Percentiles rank a stretch among this genome's conserved stretches.
Conservation (phyloP, 2,888 invertebrate genomes). For the Oxyteleia sp. region DNA sequence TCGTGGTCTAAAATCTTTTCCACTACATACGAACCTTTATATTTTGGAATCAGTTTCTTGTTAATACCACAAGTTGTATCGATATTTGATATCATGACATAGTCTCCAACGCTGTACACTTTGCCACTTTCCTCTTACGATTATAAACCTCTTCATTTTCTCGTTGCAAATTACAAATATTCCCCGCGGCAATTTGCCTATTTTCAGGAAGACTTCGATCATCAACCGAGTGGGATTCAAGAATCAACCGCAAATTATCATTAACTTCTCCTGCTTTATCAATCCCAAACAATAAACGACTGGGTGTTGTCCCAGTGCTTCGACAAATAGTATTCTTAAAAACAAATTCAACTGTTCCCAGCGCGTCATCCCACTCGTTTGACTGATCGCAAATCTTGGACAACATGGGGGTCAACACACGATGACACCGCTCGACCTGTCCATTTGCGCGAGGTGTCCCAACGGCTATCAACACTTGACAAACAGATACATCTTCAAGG, state of each 20-base stretch:
- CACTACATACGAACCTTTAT: constrained; percentile 61
- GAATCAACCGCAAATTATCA: constrained; percentile 52
- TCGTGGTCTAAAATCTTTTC: constrained; percentile 50
- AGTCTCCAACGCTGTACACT: constrained; percentile 63
- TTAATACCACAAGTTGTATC: constrained; percentile 57
- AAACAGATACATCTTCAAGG: constrained; percentile 77
- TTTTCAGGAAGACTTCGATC: constrained; percentile 62
- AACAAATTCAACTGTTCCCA: constrained; percentile 33
- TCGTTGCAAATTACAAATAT: constrained; percentile 50
- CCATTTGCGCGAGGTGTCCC: constrained; percentile 78
- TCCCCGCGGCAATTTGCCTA: constrained; percentile 33
- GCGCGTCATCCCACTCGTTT: constrained; percentile 15
- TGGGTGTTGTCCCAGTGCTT: constrained; percentile 76
- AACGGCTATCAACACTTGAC: constrained; percentile 76
- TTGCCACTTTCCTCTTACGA: constrained; percentile 22
- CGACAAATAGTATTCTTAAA: constrained; percentile 74
- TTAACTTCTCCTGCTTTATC: constrained; percentile 74
- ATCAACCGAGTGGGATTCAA: constrained; percentile 12
- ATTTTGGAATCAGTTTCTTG: constrained; percentile 65
- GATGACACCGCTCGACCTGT: constrained; percentile 80
- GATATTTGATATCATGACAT: constrained; percentile 60
- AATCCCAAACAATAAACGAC: constrained; percentile 78
- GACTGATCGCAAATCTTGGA: constrained; percentile 28
- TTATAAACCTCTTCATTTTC: constrained; percentile 61
- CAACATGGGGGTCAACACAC: constrained; percentile 50